A percentile compares a stretch with the other conserved stretches of the same genome.
Conservation (phyloP, 2,113 vertebrate species). For the Microtus oregoni region DNA sequence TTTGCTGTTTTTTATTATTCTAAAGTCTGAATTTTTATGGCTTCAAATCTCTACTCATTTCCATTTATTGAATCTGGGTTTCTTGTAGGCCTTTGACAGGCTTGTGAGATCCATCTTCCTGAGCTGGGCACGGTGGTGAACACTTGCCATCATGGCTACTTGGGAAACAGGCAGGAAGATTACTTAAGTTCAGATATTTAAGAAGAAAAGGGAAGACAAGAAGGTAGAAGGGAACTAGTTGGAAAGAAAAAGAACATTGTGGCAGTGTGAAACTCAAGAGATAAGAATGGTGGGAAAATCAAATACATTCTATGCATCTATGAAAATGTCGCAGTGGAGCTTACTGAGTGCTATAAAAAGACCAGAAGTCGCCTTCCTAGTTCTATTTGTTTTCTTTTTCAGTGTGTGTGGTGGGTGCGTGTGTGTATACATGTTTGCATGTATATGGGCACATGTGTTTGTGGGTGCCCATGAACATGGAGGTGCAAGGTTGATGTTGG, state of each 20-base stretch:
- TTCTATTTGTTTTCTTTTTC: not conserved
- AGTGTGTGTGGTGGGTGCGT: not conserved
- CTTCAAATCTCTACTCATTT: not conserved
- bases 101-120: not conserved
- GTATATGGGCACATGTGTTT: not conserved
- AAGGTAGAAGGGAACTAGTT: not conserved
- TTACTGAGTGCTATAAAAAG: not conserved
- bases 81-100: not conserved
- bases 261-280: not conserved
- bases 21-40: not conserved
- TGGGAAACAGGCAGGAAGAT: not conserved
- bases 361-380: not conserved
- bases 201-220: not conserved
- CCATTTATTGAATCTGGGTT: not conserved
- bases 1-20: not conserved
- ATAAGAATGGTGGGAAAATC: not conserved
- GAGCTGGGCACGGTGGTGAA: not conserved
- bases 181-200: not conserved
- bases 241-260: not conserved
- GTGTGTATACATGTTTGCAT: not conserved
- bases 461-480: not conserved
- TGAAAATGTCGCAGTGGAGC: not conserved
- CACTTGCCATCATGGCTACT: not conserved
- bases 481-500: not conserved
- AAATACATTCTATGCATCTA: not conserved